These are phyloP conservation scores for Rhinichthys klamathensis DNA, from an alignment of 2,113 vertebrate species.

Conservation along the genomic window DNA sequence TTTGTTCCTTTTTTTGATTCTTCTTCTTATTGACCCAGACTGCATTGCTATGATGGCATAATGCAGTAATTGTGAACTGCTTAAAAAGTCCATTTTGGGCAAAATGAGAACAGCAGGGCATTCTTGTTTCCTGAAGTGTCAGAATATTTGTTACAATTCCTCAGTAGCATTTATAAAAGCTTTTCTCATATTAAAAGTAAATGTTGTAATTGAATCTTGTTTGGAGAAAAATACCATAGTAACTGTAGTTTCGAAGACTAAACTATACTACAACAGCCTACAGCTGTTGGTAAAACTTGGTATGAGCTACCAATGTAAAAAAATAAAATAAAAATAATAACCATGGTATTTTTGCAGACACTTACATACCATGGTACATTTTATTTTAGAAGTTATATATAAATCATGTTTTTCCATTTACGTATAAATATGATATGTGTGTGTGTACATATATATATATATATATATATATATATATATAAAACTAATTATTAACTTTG, in stretches of 20 bases:
- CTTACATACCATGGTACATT: not conserved
- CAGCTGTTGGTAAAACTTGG: not conserved
- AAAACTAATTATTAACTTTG: too few species aligned
- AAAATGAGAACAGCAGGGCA: not conserved
- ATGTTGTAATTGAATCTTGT: not conserved
- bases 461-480: too few species aligned
- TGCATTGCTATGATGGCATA: not conserved
- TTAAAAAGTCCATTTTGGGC: slow-evolving; percentile 17
- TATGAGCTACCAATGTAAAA: not conserved
- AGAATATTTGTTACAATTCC: not conserved
- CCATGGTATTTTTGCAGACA: not conserved
- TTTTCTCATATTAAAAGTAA: not conserved
- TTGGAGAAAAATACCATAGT: not conserved
- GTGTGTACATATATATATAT: too few species aligned
- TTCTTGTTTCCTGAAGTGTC: slow-evolving; percentile 10
- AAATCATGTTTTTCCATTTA: too few species aligned
- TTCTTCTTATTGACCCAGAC: slow-evolving; percentile 11
- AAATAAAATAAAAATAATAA: not conserved
- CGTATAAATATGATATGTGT: too few species aligned
- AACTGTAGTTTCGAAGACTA: not conserved
- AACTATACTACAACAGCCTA: not conserved
- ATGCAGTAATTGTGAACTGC: not conserved
- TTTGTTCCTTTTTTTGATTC: slow-evolving; percentile 15
- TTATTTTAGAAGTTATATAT: not conserved
- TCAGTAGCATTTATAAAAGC: not conserved